A percentile compares a stretch with the other conserved stretches of the same genome.
Evolutionary conservation across 2,113 vertebrate species (phyloP).

Genomic region (Strix uralensis): DNA sequence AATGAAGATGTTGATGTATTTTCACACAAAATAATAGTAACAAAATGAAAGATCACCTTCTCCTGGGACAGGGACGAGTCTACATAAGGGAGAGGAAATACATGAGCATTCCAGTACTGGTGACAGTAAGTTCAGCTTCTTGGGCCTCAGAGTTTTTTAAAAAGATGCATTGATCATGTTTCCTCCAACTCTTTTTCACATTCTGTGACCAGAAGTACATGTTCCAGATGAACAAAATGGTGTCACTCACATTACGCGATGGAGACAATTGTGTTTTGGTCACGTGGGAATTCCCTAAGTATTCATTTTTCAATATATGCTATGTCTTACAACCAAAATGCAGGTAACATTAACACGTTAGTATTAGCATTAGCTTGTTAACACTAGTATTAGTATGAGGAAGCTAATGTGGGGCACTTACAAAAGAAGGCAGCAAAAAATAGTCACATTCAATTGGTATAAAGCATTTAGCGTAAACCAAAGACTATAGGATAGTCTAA

Average conservation of each 20-base stretch:
- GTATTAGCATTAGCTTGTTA: neutral
- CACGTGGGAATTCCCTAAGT: neutral
- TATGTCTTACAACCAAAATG: neutral
- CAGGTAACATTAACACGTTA: neutral
- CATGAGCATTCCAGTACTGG: neutral
- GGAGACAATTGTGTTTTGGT: neutral
- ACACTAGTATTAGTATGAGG: neutral
- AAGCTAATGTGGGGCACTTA: neutral
- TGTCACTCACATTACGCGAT: neutral
- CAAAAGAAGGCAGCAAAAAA: neutral
- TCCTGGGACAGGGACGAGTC: neutral
- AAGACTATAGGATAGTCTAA: neutral
- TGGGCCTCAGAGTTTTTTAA: neutral
- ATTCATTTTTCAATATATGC: neutral
- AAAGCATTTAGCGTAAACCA: neutral
- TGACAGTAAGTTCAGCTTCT: neutral
- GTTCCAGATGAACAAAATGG: neutral
- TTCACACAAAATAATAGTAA: neutral
- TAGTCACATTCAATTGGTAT: neutral
- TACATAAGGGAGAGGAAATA: neutral
- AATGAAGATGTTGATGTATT: neutral
- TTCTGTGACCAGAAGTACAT: neutral
- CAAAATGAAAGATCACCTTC: neutral
- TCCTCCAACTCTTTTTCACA: neutral
- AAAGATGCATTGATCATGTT: fast-evolving